Percentiles rank a stretch among this genome's conserved stretches.
Conservation (phyloP, 2,888 invertebrate species). For the Myopa tessellatipennis region DNA sequence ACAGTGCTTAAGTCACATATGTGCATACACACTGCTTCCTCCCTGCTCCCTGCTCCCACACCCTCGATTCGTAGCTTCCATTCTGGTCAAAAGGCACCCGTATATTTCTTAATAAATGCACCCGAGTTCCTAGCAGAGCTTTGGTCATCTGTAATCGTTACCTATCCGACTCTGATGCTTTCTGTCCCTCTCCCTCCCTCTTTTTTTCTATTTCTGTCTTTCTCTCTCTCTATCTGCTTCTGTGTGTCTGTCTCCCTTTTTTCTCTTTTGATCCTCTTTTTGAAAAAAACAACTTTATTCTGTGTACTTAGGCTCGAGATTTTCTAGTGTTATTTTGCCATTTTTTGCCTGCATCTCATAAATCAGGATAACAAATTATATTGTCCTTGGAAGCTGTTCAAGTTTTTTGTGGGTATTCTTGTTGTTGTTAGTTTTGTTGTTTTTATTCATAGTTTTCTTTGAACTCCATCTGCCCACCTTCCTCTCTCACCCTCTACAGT, state of each 20-base stretch:
- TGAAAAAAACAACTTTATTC: background rate
- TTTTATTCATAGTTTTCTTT: background rate
- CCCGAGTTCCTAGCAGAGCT: constrained; percentile 10
- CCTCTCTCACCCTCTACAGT: background rate
- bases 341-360: constrained; percentile 41
- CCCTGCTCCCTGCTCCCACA: background rate
- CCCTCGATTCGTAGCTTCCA: background rate
- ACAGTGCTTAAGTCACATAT: no score
- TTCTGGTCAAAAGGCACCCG: background rate
- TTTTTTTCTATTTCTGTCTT: background rate
- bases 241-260: no score
- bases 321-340: constrained; percentile 6
- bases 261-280: background rate
- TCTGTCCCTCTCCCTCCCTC: background rate
- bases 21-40: background rate
- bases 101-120: constrained; percentile 30
- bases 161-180: background rate
- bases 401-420: background rate
- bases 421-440: constrained; percentile 9
- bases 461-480: constrained; percentile 7
- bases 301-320: constrained; percentile 23
- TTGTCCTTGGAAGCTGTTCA: constrained; percentile 44
- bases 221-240: background rate
- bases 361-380: constrained; percentile 49
- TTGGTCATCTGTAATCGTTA: constrained; percentile 10